Evolutionary conservation across 2,113 vertebrate genomes (phyloP).

Genomic region (Bubo scandiacus): DNA sequence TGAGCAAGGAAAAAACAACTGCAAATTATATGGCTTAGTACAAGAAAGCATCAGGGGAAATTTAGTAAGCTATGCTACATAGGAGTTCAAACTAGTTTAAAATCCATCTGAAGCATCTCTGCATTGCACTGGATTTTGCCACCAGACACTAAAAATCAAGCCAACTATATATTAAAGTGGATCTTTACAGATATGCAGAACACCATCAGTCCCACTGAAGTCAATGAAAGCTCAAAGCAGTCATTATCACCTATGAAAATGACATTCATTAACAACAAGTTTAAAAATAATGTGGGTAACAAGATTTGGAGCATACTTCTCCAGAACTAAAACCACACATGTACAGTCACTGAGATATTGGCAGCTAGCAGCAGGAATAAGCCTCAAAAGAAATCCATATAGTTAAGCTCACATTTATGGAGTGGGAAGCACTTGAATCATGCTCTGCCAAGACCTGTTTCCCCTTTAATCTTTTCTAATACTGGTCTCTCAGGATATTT

Average conservation of each 20-base stretch:
- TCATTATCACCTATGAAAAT: not conserved
- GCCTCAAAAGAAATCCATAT: not conserved
- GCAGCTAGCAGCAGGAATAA: not conserved
- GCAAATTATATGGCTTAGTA: not conserved
- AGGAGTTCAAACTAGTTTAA: not conserved
- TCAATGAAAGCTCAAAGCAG: not conserved
- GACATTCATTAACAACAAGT: not conserved
- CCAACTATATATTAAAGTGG: not conserved
- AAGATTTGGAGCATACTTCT: not conserved
- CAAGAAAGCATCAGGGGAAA: not conserved
- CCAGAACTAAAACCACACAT: not conserved
- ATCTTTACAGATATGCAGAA: not conserved
- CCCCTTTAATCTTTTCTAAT: not conserved
- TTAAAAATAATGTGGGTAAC: not conserved
- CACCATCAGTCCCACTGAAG: not conserved
- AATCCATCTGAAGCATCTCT: not conserved
- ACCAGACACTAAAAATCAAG: not conserved
- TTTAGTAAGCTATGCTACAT: not conserved
- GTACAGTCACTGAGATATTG: not conserved
- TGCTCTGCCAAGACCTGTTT: not conserved
- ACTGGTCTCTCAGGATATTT: not conserved
- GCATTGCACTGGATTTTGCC: not conserved
- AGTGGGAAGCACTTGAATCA: not conserved
- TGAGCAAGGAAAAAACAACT: not conserved
- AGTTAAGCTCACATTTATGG: not conserved